Evolutionary conservation across 2,113 vertebrate genomes (phyloP).

Genomic region (Pelusios castaneus): DNA sequence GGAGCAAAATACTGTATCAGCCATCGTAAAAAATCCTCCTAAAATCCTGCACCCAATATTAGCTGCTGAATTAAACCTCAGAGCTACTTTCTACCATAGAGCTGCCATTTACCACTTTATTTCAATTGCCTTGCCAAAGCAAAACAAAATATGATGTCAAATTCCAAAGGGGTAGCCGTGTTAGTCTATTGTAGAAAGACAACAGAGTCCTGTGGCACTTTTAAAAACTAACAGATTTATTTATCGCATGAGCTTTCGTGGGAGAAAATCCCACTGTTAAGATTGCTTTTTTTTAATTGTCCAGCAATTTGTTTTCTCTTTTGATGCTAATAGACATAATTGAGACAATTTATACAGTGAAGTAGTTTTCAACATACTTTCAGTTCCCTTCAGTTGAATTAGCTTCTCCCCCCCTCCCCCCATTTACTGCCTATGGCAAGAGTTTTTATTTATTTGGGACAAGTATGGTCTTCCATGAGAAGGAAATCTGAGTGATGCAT

Average conservation of each 20-base stretch:
- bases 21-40: neutral
- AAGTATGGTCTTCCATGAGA: neutral
- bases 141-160: neutral
- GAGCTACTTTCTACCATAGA: neutral
- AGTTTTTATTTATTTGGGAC: slow-evolving; percentile 26
- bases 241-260: too few relatives aligned
- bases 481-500: neutral
- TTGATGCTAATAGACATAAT: slow-evolving; percentile 33
- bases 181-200: too few relatives aligned
- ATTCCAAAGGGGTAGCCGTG: too few relatives aligned
- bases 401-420: neutral
- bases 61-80: neutral
- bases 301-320: slow-evolving; percentile 42
- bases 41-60: neutral
- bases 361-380: slow-evolving; percentile 8
- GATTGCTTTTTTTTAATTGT: neutral
- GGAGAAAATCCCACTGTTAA: too few relatives aligned
- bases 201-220: too few relatives aligned
- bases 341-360: slow-evolving; percentile 26
- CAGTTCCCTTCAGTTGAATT: neutral
- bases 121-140: slow-evolving; percentile 6
- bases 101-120: neutral
- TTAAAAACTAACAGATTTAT: too few relatives aligned
- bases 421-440: slow-evolving; percentile 12
- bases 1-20: fast-evolving